Evolutionary conservation across 1,140 invertebrate genomes (phyloP), one percentile per base, ranked within the genome.

Genomic region (Monochamus saltuarius): DNA sequence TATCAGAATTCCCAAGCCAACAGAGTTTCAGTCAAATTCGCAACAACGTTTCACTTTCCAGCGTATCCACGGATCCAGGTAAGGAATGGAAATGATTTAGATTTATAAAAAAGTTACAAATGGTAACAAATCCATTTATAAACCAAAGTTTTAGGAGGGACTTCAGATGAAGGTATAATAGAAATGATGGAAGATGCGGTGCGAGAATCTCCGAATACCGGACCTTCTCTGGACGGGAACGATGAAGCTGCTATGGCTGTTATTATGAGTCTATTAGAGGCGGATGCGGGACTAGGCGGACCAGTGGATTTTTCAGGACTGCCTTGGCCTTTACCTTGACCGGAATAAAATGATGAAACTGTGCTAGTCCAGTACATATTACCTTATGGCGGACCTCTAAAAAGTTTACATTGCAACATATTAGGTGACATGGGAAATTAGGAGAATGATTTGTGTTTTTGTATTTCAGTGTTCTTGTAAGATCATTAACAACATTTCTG

Each of bases 241-340:
- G 91, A 94, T 67, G 91, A 95, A 69, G 92, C 92, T 14, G 90
- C 91, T 1, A 94, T 95, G 90, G 91, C 92, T 6, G 90, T 95
- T 29, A 92, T 96, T 59, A 94, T 96, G 92, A 93, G 89, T 77
- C 80, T 95, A 11, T 78, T 95, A 35, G 92, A 95, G 78, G 91
- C 89, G 2, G 89, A 90, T 76, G 82, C 81, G 0, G 82, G 82
- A 0, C 73, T 84, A 22, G 82, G 82, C 0, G 81, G 81, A 3
- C 81, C 90, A 1, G 89, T 94, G 9, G 92, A 95, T 77, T 93
- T 93, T 77, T 89, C 89, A 3, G 90, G 90, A 17, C 77, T 94
- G 14, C 92, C 92, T 0, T 95, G 91, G 91, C 91, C 91, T 0
- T 78, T 95, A 40, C 89, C 89, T 43, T 92, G 75, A 82, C 63